Evolutionary conservation across 92 coral and sea anemone species (phyloP).

Genomic region (Phymanthus crucifer): DNA sequence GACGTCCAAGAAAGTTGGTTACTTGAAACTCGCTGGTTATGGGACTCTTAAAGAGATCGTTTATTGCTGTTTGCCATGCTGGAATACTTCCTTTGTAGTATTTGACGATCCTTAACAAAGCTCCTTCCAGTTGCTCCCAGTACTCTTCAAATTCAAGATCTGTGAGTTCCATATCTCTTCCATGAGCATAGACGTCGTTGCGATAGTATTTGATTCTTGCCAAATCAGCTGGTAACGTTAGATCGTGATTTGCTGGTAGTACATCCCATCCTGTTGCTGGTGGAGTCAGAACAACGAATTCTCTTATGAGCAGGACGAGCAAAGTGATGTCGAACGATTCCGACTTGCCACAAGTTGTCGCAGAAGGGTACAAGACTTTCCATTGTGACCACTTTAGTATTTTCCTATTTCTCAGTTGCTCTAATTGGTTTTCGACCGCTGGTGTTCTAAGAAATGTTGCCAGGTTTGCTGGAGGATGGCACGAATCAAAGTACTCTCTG

Average conservation of each 20-base stretch:
- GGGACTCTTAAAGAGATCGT: neutral
- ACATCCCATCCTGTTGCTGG: neutral
- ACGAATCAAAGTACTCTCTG: neutral
- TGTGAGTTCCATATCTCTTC: neutral
- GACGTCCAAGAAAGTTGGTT: neutral
- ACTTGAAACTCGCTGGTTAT: neutral
- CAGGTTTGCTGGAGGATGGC: neutral
- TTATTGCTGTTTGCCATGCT: neutral
- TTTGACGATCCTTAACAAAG: neutral
- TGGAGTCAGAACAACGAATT: neutral
- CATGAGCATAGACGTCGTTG: neutral
- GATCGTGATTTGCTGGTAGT: neutral
- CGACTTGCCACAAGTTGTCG: neutral
- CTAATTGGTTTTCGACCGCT: neutral
- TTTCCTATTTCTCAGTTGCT: neutral
- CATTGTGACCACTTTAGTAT: neutral
- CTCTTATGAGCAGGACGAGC: neutral
- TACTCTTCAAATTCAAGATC: neutral
- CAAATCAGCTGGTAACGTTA: neutral
- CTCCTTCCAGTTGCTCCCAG: neutral
- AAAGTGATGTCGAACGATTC: neutral
- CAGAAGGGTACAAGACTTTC: neutral
- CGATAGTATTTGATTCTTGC: conserved; percentile 4
- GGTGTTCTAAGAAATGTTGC: neutral
- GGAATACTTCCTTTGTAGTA: neutral